Evolutionary conservation across 2,888 invertebrate genomes (phyloP).

Genomic region (Pegoplata infirma): DNA sequence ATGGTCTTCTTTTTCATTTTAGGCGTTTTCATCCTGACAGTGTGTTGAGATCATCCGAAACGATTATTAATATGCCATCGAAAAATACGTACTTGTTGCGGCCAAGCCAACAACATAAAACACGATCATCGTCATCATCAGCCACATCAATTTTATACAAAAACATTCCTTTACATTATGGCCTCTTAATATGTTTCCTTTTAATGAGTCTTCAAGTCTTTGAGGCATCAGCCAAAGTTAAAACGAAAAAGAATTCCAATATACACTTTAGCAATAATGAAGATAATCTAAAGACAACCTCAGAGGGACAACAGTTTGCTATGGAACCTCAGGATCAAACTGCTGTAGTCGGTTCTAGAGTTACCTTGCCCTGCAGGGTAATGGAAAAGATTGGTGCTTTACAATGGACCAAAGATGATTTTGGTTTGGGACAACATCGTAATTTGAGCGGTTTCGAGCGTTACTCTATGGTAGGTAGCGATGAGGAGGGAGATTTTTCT

Average conservation of each 20-base stretch:
- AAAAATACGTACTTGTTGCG: conserved; percentile 38
- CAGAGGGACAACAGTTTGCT: conserved; percentile 86
- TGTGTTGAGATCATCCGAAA: conserved; percentile 12
- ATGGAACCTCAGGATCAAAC: conserved; percentile 95
- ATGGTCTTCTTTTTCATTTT: conserved; percentile 41
- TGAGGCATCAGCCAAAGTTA: conserved; percentile 62
- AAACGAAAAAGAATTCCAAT: conserved; percentile 65
- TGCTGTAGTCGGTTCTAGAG: conserved; percentile 91
- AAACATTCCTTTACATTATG: conserved; percentile 56
- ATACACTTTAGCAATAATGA: conserved; percentile 63
- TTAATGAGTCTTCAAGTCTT: conserved; percentile 38
- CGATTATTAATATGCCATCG: conserved; percentile 47
- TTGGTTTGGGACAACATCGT: conserved; percentile 94
- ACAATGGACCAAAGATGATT: conserved; percentile 98
- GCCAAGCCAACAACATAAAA: conserved; percentile 37
- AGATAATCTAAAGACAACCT: conserved; percentile 59
- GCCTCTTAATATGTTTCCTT: conserved; percentile 46
- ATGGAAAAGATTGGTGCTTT: conserved; percentile 92
- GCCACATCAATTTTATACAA: conserved; percentile 3
- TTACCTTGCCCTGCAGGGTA: conserved; percentile 93
- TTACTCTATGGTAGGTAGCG: conserved; percentile 97
- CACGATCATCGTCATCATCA: conserved; percentile 7
- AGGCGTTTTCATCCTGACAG: conserved; percentile 64
- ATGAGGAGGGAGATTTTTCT: conserved; percentile 97
- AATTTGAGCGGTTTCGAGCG: conserved; percentile 94